A percentile compares a stretch with the other conserved stretches of the same genome.
Conservation (phyloP, 2,888 invertebrate species). For the Euclidia mi region DNA sequence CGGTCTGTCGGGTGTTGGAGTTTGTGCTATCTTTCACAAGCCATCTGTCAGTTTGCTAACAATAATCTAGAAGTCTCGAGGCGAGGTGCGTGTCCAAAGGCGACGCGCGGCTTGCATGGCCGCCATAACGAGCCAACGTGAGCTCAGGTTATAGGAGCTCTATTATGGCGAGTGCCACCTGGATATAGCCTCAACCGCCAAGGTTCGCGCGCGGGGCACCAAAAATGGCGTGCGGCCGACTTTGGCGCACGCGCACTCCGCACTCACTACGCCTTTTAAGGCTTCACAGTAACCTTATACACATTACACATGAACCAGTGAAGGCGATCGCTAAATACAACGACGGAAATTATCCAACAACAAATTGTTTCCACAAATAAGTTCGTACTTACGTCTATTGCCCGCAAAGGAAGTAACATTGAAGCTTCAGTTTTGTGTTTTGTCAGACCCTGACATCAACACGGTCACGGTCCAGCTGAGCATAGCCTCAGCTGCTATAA, state of each 20-base stretch:
- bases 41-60: neutral
- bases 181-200: constrained; percentile 62
- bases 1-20: too few relatives aligned
- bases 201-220: constrained; percentile 70
- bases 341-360: constrained; percentile 56
- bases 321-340: constrained; percentile 68
- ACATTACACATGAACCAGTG: constrained; percentile 66
- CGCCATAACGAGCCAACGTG: constrained; percentile 48
- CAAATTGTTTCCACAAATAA: constrained; percentile 3
- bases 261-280: constrained; percentile 81
- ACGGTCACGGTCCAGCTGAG: too few relatives aligned
- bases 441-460: too few relatives aligned
- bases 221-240: constrained; percentile 78
- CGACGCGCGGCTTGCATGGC: constrained; percentile 12
- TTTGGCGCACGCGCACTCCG: constrained; percentile 66
- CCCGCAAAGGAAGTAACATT: too few relatives aligned
- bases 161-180: constrained; percentile 60
- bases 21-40: too few relatives aligned
- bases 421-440: too few relatives aligned
- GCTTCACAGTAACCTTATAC: constrained; percentile 78
- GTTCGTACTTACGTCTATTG: too few relatives aligned
- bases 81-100: constrained; percentile 13
- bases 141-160: constrained; percentile 41
- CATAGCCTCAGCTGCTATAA: too few relatives aligned
- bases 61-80: constrained; percentile 5